phyloP scores from a whole-genome alignment of 2,888 invertebrate species.

The Ditula angustiorana region DNA sequence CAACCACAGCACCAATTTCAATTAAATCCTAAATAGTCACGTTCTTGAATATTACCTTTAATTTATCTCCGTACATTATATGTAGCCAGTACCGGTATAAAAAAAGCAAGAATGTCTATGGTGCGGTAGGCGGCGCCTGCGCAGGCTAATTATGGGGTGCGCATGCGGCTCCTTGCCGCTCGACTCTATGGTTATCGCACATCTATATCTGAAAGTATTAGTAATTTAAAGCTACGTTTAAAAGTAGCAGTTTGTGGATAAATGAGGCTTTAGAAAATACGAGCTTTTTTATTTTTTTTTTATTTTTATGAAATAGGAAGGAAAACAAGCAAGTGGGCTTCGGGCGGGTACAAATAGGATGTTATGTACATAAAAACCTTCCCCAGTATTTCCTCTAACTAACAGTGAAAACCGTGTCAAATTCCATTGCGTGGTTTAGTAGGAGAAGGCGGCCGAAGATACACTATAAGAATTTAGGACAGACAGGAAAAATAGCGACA shows the following conservation, averaged over 20 bases:
- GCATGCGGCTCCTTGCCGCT: slow-evolving; percentile 52
- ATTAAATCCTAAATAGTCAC: slow-evolving; percentile 38
- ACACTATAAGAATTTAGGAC: no score
- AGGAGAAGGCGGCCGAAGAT: no score
- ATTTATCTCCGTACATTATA: slow-evolving; percentile 29
- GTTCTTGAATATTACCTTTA: slow-evolving; percentile 27
- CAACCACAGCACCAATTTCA: slow-evolving; percentile 31
- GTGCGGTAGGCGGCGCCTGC: slow-evolving; percentile 68
- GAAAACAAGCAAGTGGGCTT: no score
- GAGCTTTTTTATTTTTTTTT: no score
- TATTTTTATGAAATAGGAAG: no score
- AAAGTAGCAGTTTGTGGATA: neutral
- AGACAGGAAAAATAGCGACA: no score
- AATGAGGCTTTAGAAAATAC: no score
- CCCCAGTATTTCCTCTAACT: no score
- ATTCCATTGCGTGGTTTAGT: no score
- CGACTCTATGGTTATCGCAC: slow-evolving; percentile 45
- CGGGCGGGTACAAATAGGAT: no score
- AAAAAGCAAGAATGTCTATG: slow-evolving; percentile 54
- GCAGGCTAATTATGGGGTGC: slow-evolving; percentile 75
- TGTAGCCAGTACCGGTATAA: slow-evolving; percentile 42
- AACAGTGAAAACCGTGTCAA: no score
- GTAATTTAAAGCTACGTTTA: slow-evolving; percentile 5
- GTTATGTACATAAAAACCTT: no score
- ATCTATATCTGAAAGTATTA: slow-evolving; percentile 33